Percentiles rank a stretch among this genome's conserved stretches.
Conservation (phyloP, 2,888 invertebrate species). For the Orthosia incerta region DNA sequence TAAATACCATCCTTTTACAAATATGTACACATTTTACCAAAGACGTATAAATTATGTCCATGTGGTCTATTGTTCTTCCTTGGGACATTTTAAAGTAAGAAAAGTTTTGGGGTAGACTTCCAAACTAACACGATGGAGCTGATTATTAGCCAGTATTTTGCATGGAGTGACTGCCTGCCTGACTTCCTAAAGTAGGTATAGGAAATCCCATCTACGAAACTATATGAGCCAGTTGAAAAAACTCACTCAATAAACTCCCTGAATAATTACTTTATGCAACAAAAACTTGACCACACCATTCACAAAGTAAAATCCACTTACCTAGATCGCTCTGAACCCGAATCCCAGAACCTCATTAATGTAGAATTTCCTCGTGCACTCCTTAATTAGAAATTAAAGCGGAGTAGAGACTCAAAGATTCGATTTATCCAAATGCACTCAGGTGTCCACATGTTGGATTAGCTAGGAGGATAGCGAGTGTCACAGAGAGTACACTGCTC, state of each 20-base stretch:
- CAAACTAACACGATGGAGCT: too few relatives aligned
- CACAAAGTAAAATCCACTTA: conserved; percentile 27
- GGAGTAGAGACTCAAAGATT: conserved; percentile 67
- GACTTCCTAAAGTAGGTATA: not conserved
- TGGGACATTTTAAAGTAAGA: too few relatives aligned
- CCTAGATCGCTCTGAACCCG: conserved; percentile 23
- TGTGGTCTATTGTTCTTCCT: too few relatives aligned
- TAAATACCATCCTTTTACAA: too few relatives aligned
- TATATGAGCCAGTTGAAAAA: not conserved
- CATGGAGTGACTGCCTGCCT: too few relatives aligned
- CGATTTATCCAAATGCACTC: conserved; percentile 75
- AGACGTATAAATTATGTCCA: too few relatives aligned
- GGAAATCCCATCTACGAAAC: not conserved
- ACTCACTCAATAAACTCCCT: not conserved
- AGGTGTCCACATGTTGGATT: conserved; percentile 53
- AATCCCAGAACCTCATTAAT: conserved; percentile 53
- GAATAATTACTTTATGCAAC: not conserved
- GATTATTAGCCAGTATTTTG: too few relatives aligned
- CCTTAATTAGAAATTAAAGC: conserved; percentile 73
- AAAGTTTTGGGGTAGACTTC: too few relatives aligned
- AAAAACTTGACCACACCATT: conserved; percentile 8
- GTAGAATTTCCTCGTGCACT: conserved; percentile 57
- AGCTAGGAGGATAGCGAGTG: conserved; percentile 3
- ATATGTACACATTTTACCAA: too few relatives aligned
- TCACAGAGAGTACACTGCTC: not conserved